Evolutionary conservation across 23 tunicate species (phyloP).

Genomic region (Halocynthia aurantium): DNA sequence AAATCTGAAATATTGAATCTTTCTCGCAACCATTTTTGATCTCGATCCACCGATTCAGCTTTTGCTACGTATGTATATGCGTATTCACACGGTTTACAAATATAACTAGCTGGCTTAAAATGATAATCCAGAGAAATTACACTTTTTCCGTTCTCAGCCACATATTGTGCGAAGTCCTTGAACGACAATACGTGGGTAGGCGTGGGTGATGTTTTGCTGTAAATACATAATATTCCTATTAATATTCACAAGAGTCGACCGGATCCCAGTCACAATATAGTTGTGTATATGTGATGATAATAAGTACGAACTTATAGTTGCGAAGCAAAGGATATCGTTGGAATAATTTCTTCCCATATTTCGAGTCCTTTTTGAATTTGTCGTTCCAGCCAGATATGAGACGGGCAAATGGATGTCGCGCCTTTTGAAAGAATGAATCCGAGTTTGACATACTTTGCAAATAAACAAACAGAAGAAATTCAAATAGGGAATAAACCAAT

Average conservation of each 20-base stretch:
- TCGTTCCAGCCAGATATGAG: constrained; percentile 5
- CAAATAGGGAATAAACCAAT: not conserved
- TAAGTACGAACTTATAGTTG: not conserved
- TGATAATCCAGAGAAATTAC: not conserved
- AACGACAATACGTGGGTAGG: not conserved
- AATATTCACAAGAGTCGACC: too few species aligned
- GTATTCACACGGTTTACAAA: constrained; percentile 3
- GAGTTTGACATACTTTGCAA: not conserved
- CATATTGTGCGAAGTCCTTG: not conserved
- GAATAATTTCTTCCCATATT: not conserved
- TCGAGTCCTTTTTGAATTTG: not conserved
- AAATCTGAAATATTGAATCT: not conserved
- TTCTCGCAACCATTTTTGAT: not conserved
- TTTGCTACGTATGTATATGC: not conserved
- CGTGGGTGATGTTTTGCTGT: not conserved
- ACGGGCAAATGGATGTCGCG: constrained; percentile 10
- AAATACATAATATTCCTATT: not conserved
- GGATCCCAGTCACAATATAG: too few species aligned
- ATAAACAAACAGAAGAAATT: not conserved
- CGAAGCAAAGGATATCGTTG: not conserved
- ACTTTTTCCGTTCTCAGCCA: not conserved
- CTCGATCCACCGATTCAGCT: constrained; percentile 1
- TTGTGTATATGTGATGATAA: too few species aligned
- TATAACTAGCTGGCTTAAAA: not conserved
- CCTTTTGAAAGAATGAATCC: not conserved